A percentile compares a stretch with the other conserved stretches of the same genome.
Conservation (phyloP, 2,797 vertebrate species). For the Jordanella pulchra region DNA sequence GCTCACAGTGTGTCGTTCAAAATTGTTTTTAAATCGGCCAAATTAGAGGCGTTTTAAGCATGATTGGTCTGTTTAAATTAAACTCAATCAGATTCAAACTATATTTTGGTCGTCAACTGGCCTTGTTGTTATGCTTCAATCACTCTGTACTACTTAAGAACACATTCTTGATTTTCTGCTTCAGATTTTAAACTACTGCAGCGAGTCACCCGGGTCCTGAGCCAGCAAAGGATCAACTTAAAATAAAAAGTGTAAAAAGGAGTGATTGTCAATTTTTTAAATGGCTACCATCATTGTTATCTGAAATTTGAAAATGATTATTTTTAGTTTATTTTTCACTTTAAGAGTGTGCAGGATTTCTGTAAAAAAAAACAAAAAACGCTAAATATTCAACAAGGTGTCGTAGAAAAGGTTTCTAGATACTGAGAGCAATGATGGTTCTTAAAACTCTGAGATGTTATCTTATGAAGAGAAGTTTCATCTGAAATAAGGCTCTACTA, state of each 20-base stretch:
- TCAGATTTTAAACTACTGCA: background rate
- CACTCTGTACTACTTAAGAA: no score
- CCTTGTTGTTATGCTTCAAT: background rate
- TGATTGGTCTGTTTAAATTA: background rate
- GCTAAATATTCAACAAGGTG: background rate
- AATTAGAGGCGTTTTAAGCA: background rate
- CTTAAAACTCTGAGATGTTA: background rate
- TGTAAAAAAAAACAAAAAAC: background rate
- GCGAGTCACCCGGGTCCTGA: background rate
- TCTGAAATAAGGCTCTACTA: background rate
- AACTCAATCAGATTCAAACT: background rate
- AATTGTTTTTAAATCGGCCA: background rate
- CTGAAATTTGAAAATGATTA: background rate
- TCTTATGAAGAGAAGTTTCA: slow-evolving; percentile 8
- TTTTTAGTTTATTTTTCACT: background rate
- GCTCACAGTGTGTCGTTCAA: background rate
- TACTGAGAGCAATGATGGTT: background rate
- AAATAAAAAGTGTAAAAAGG: no score
- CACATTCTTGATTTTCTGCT: background rate
- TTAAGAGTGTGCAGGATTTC: background rate
- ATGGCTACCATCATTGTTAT: background rate
- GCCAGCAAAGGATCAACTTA: background rate
- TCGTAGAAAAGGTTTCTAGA: background rate
- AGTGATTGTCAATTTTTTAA: no score
- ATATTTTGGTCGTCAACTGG: background rate